Base-by-base conservation (phyloP, 2,888 invertebrate genomes). In the Formica aserva region DNA sequence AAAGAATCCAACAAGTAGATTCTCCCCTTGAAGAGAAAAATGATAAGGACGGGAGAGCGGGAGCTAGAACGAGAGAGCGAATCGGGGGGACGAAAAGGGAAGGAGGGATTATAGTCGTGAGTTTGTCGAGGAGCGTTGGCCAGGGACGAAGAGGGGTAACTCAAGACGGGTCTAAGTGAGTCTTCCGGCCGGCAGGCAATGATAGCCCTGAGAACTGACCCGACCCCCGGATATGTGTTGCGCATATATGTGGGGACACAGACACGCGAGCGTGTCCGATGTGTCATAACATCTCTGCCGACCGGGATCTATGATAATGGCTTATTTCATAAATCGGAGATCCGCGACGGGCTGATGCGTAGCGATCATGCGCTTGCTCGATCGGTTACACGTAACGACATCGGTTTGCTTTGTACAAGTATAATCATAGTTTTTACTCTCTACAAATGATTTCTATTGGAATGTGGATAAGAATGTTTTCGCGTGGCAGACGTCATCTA, bases 161-260 rank as follows among this genome's bases (percentile, higher is more conserved):
- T 94, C 94, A 95, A 95, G 94, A 95, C 94, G 94, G 92, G 94
- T 92, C 94, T 95, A 95, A 95, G 94, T 95, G 94, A 94, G 94
- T 94, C 94, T 95, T 95, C 94, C 94, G 94, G 94, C 93, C 93
- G 93, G 86, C 91, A 92, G 92, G 93, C 94, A 94, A 94, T 95
- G 94, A 95, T 95, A 95, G 94, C 93, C 94, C 94, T 95, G 94
- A 94, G 94, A 95, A 95, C 94, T 94, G 94, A 93, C 93, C 94
- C 94, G 94, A 91, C 92, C 93, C 92, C 94, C 94, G 94, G 94
- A 94, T 94, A 94, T 93, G 93, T 93, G 92, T 94, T 93, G 92
- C 93, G 92, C 91, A 91, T 93, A 92, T 91, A 91, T 89, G 89
- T 91, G 91, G 87, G 91, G 91, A 91, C 90, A 90, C 91, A 86